phyloP scores from a whole-genome alignment of 2,888 invertebrate species.

The Incurvaria masculella region DNA sequence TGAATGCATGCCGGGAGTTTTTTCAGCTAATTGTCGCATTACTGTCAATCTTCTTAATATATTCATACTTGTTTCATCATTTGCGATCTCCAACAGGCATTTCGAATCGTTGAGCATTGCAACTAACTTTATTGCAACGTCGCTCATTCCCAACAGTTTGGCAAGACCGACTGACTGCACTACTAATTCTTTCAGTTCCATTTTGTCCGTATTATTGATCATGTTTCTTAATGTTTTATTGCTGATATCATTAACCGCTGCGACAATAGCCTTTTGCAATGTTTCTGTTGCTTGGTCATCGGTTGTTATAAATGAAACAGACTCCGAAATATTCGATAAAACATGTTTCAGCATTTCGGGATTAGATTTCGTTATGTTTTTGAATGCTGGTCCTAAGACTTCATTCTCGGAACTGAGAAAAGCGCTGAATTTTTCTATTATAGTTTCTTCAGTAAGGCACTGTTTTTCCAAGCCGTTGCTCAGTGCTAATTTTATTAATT shows the following conservation, averaged over 20 bases:
- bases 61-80: conserved; percentile 59
- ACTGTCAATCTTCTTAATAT: conserved; percentile 67
- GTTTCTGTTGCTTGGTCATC: conserved; percentile 64
- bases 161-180: conserved; percentile 68
- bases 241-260: conserved; percentile 62
- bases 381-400: conserved; percentile 61
- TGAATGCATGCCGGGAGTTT: conserved; percentile 58
- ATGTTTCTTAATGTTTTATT: conserved; percentile 55
- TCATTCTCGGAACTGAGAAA: conserved; percentile 62
- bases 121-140: conserved; percentile 56
- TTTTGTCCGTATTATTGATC: conserved; percentile 45
- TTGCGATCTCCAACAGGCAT: conserved; percentile 52
- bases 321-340: conserved; percentile 57
- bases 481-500: conserved; percentile 58
- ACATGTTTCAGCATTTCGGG: conserved; percentile 59
- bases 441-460: conserved; percentile 52
- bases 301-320: conserved; percentile 57
- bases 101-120: conserved; percentile 53
- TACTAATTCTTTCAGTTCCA: conserved; percentile 45
- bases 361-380: conserved; percentile 61
- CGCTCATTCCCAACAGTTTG: conserved; percentile 64
- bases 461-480: conserved; percentile 40
- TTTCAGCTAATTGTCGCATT: conserved; percentile 68
- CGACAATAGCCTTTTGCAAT: conserved; percentile 64
- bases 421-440: conserved; percentile 61